These are phyloP conservation scores for Scylla paramamosain DNA, from an alignment of 1,140 invertebrate species.

Conservation along the genomic window DNA sequence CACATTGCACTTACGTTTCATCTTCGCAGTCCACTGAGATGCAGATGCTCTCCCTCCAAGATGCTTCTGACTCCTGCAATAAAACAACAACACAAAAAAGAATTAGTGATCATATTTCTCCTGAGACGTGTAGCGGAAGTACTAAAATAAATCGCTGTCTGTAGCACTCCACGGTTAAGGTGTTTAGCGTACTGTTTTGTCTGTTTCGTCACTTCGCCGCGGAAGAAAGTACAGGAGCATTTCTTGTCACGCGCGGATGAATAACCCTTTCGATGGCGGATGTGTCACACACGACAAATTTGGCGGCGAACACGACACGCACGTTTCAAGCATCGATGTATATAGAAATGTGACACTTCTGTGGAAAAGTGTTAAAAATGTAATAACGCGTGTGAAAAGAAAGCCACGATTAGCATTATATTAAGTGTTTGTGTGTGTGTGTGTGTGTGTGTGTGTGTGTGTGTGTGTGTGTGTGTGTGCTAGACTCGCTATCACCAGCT, in stretches of 20 bases:
- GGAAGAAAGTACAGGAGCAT: too few species aligned
- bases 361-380: too few species aligned
- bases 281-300: background rate
- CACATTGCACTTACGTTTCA: conserved; percentile 52
- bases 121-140: background rate
- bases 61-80: conserved; percentile 54
- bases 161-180: too few species aligned
- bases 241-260: background rate
- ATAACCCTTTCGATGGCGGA: background rate
- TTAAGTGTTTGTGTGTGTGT: conserved; percentile 21
- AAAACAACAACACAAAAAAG: background rate
- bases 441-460: conserved; percentile 6
- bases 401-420: too few species aligned
- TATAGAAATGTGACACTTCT: too few species aligned
- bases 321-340: background rate
- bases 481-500: too few species aligned
- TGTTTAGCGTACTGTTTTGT: too few species aligned
- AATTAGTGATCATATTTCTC: background rate
- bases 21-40: conserved; percentile 76
- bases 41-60: conserved; percentile 76
- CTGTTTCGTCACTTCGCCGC: too few species aligned
- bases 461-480: conserved; percentile 36
- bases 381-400: too few species aligned
- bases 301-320: background rate
- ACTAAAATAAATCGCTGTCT: too few species aligned